Evolutionary conservation across 2,113 vertebrate genomes (phyloP), one percentile per base, ranked within the genome.

Genomic region (Psephotus haematonotus): DNA sequence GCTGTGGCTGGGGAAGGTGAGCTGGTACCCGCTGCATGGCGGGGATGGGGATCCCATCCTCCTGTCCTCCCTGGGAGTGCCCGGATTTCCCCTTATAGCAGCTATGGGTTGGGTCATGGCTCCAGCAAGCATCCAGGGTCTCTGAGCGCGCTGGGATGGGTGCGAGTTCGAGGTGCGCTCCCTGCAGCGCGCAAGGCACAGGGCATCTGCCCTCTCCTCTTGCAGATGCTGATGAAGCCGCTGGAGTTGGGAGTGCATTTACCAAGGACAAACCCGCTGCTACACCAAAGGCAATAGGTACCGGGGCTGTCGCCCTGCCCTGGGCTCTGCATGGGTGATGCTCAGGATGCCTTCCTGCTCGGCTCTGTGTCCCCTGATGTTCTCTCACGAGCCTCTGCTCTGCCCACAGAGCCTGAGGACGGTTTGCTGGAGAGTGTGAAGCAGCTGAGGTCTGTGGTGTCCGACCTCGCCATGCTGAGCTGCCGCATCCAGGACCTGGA

Each of bases 201-300:
- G 44, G 85, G 43, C 13, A 0, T 7, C 72, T 63, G 39, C 37
- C 10, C 10, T 80, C 28, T 86, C 37, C 13, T 90, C 33, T 46
- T 0, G 0, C 63, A 95, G 95, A 91, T 53, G n/a, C 47, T 1
- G 27, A 22, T 50, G 93, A 94, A 72, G 43, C 19, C 2, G 11
- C 47, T 1, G 68, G 95, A 92, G 90, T 79, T 39, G 92, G 63
- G 22, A 95, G 92, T 33, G 46, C 23, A 3, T 83, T 97, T 57
- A 81, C 91, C 78, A 95, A 91, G 85, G 96, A 97, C 19, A 91
- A 92, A 60, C 41, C 93, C 37, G 7, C 37, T 12, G 87, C 78
- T 46, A 88, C 90, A 28, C 62, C 86, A 46, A 96, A 94, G 91
- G 76, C 75, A 63, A 57, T 13, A 97, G 98, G 97, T 98, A 96